Percentiles rank a stretch among this genome's conserved stretches.
These are phyloP conservation scores for Morus bassanus DNA, from an alignment of 2,797 vertebrate genomes.

Conservation along the genomic window DNA sequence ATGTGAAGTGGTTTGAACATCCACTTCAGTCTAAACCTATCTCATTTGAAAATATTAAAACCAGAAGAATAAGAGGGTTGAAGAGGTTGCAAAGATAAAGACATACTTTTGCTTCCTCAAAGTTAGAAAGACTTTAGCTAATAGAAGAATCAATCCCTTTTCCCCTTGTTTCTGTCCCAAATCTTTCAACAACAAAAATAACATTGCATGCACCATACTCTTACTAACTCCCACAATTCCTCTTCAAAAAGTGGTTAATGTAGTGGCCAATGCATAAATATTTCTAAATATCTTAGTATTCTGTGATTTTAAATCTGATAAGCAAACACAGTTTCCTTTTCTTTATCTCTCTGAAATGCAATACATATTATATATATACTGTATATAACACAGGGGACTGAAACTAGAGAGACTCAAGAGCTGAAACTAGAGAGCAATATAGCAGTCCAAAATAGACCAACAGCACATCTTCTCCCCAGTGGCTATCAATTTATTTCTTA, in stretches of 20 bases:
- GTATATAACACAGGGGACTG: neutral
- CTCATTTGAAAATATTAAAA: neutral
- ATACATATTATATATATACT: accelerated
- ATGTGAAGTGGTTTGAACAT: neutral
- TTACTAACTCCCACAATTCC: neutral
- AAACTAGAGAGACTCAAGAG: neutral
- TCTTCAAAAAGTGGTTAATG: neutral
- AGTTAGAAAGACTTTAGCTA: neutral
- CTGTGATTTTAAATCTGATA: neutral
- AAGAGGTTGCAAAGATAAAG: neutral
- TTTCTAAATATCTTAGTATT: neutral
- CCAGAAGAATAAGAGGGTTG: neutral
- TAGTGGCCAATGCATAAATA: neutral
- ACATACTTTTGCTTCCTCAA: neutral
- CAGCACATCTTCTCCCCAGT: neutral
- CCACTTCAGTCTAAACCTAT: neutral
- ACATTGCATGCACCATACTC: neutral
- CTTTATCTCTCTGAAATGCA: neutral
- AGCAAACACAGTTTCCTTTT: neutral
- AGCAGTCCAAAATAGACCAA: neutral
- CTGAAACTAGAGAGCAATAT: neutral
- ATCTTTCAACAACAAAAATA: neutral
- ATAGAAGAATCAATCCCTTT: neutral
- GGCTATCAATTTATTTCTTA: neutral
- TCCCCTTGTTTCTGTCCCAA: neutral